Conservation (phyloP, 2,888 invertebrate species). For the Rotaria socialis region DNA sequence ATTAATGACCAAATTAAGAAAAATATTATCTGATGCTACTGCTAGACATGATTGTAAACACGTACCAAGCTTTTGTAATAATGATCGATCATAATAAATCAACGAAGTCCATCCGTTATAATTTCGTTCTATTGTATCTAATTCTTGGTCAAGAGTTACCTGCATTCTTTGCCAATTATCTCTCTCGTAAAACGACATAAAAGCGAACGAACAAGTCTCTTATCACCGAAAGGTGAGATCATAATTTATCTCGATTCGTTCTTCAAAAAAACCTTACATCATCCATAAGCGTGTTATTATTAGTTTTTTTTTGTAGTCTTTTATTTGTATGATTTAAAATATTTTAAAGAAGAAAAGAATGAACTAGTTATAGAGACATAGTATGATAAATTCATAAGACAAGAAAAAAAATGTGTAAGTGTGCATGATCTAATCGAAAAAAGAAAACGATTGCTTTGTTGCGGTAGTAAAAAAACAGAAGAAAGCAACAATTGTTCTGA, state of each 20-base stretch:
- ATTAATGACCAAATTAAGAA: not conserved
- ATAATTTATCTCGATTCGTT: not conserved
- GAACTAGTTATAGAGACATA: constrained; percentile 23
- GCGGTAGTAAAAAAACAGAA: not conserved
- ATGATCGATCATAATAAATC: not conserved
- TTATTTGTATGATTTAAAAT: constrained; percentile 21
- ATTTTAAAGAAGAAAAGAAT: constrained; percentile 4
- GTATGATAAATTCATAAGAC: not conserved
- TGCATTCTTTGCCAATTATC: not conserved
- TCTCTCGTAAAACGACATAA: not conserved
- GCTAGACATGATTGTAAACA: not conserved
- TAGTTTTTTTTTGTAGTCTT: not conserved
- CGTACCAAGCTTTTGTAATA: not conserved
- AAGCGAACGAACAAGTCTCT: not conserved
- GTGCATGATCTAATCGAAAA: constrained; percentile 1
- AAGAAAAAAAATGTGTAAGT: not conserved
- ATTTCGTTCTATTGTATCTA: not conserved
- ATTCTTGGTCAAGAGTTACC: not conserved
- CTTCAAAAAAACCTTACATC: not conserved
- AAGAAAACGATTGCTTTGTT: not conserved
- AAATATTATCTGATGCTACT: not conserved
- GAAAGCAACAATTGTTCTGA: not conserved
- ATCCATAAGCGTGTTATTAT: not conserved
- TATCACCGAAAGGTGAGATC: not conserved
- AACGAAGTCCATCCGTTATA: not conserved